Conservation (phyloP, 2,797 vertebrate genomes). For the Pipistrellus nathusii region DNA sequence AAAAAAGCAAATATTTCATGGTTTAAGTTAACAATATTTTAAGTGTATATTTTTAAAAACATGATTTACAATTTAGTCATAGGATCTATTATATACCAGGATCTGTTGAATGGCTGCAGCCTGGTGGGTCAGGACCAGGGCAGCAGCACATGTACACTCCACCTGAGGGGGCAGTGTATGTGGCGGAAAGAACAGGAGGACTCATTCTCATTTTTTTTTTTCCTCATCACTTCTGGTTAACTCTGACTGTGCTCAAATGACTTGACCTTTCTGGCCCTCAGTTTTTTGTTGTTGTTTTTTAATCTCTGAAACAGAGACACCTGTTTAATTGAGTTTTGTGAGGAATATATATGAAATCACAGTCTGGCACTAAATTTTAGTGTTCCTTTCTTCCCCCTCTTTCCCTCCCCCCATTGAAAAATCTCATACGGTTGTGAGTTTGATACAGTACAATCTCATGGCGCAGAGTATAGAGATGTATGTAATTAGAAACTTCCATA, state of each 20-base stretch:
- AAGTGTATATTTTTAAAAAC: background rate
- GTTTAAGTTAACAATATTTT: constrained; percentile 25
- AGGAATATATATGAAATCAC: background rate
- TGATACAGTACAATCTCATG: background rate
- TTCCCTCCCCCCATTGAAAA: background rate
- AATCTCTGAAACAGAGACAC: background rate
- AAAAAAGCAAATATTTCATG: background rate
- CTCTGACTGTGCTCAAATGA: background rate
- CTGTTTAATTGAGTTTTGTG: constrained; percentile 28
- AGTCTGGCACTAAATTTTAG: background rate
- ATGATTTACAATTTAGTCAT: background rate
- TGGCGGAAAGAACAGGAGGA: background rate
- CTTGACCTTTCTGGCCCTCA: background rate
- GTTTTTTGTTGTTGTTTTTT: background rate
- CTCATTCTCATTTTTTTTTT: background rate
- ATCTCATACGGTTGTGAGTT: background rate
- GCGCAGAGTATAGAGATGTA: background rate
- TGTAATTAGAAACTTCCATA: background rate
- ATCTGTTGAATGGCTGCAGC: background rate
- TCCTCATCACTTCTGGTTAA: background rate
- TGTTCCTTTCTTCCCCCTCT: background rate
- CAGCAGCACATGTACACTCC: background rate
- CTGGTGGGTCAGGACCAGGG: background rate
- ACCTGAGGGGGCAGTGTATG: background rate
- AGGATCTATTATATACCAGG: background rate